phyloP scores from a whole-genome alignment of 92 coral and sea anemone genomes.

The Umimayanthus kanabou region DNA sequence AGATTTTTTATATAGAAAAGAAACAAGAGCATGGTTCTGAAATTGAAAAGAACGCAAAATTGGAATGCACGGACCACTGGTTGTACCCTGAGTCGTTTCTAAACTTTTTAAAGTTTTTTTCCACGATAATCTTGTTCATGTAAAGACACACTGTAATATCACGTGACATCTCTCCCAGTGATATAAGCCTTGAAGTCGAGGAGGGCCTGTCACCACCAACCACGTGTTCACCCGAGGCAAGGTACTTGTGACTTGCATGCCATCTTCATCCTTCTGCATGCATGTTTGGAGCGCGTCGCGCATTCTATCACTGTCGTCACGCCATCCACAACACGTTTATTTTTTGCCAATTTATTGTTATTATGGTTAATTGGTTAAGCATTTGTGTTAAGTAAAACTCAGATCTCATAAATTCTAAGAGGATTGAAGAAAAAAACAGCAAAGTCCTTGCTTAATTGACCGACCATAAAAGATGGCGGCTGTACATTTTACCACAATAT shows the following conservation, averaged over 20 bases:
- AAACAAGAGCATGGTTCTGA: no score
- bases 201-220: slow-evolving; percentile 9
- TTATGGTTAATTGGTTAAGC: no score
- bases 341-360: neutral
- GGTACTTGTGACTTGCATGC: slow-evolving; percentile 42
- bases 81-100: neutral
- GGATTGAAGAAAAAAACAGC: neutral
- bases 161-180: slow-evolving; percentile 35
- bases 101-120: neutral
- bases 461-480: no score
- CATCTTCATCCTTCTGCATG: neutral
- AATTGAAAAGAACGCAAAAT: no score
- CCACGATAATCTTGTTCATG: neutral
- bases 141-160: slow-evolving; percentile 25
- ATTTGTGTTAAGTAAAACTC: no score
- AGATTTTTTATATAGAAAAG: no score
- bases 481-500: no score
- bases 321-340: neutral
- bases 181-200: slow-evolving; percentile 23
- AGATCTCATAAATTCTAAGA: neutral
- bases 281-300: neutral
- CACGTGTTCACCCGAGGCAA: slow-evolving; percentile 27
- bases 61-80: neutral
- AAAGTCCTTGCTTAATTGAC: neutral
- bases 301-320: neutral